phyloP scores from a whole-genome alignment of 2,113 vertebrate genomes.

The Bufo bufo region DNA sequence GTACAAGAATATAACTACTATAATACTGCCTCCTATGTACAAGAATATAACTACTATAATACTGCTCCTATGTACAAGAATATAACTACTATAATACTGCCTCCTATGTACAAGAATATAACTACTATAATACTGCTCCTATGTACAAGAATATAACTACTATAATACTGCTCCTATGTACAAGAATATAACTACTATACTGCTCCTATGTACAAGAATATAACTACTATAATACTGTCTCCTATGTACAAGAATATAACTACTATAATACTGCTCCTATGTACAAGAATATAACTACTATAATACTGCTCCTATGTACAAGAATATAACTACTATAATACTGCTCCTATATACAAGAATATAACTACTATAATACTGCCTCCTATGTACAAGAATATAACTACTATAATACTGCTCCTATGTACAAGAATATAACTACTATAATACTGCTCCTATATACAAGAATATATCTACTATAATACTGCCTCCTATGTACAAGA shows the following conservation, averaged over 20 bases:
- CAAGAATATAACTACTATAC: neutral
- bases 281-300: neutral
- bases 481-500: no score
- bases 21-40: neutral
- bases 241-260: neutral
- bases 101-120: no score
- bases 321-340: slow-evolving; percentile 3
- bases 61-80: neutral
- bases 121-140: no score
- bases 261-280: neutral
- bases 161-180: neutral
- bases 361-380: slow-evolving; percentile 5
- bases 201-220: neutral
- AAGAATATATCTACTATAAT: no score
- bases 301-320: neutral
- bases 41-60: slow-evolving; percentile 3
- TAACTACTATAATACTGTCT: neutral
- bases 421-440: neutral
- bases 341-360: neutral
- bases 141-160: slow-evolving; percentile 1
- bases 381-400: neutral
- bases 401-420: neutral
- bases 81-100: neutral
- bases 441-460: neutral
- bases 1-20: no score